A percentile compares a stretch with the other conserved stretches of the same genome.
These are phyloP conservation scores for Trididemnum miniatum DNA, from an alignment of 23 tunicate species.

Conservation along the genomic window DNA sequence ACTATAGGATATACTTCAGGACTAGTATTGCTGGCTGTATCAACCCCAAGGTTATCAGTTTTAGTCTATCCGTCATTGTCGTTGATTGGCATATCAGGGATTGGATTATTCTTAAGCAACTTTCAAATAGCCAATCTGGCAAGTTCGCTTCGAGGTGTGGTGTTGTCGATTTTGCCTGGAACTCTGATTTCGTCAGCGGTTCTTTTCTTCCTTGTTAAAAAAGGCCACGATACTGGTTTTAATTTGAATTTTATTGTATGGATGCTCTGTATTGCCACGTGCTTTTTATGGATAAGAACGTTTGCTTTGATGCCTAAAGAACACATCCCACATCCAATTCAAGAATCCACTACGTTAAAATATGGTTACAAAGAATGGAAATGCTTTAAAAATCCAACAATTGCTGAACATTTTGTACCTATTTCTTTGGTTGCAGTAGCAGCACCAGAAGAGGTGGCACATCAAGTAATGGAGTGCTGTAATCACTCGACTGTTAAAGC, in stretches of 20 bases:
- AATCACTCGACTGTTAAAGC: neutral
- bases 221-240: neutral
- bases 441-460: neutral
- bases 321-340: neutral
- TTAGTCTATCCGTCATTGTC: neutral
- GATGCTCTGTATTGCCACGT: neutral
- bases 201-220: slow-evolving; percentile 14
- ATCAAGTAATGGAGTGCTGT: neutral
- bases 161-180: neutral
- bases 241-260: neutral
- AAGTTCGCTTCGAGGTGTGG: neutral
- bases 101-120: neutral
- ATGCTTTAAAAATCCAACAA: neutral
- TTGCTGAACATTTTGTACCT: neutral
- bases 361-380: slow-evolving; percentile 23
- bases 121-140: slow-evolving; percentile 7
- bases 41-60: neutral
- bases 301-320: slow-evolving; percentile 18
- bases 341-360: neutral
- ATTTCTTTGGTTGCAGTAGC: neutral
- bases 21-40: neutral
- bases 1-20: neutral
- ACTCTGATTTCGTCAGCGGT: neutral
- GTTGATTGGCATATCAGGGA: neutral
- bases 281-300: neutral